Base-by-base conservation (phyloP, 1,140 invertebrate species). In the Drosophila pseudoananassae region DNA sequence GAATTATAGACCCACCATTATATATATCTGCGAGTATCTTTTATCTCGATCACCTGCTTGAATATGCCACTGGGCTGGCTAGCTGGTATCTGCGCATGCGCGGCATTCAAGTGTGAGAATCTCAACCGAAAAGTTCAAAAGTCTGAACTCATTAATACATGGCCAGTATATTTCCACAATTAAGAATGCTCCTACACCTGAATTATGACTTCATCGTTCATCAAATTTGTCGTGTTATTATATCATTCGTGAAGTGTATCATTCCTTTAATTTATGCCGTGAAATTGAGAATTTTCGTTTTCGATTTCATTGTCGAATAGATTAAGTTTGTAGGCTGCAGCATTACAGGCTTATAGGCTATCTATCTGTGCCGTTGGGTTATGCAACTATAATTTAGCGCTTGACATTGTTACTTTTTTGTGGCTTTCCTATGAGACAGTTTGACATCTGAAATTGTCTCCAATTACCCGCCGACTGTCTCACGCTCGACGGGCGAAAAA, bases 371-470 rank as follows among this genome's bases (percentile, higher is more conserved):
- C 3, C 25, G 5, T 5, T 27, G 5, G 49, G 45, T 31, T 25
- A 33, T 43, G 57, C 27, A 56, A 46, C 17, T 56, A 47, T 36
- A 5, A 49, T 27, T 17, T 72, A 63, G 23, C 29, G 31, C 55
- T 57, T 69, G 66, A 33, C 64, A 69, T 70, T 70, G 66, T 70
- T 70, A 69, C 65, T 69, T 64, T 79, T 74, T 78, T 83, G 79
- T 65, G 79, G 80, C 79, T 80, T 78, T 73, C 60, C 68, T 46
- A 55, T 56, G 63, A 49, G 60, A 49, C 80, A 76, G 47, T 85
- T 76, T 72, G 76, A 83, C 77, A 68, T 76, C 61, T 56, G 47
- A 61, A 84, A 87, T 81, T 84, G 82, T 73, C 58, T 59, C 77
- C 69, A 87, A 84, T 84, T 84, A 82, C 78, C 38, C 38, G 36